Evolutionary conservation across 2,797 vertebrate species (phyloP).

Genomic region (Chrysocyon brachyurus): DNA sequence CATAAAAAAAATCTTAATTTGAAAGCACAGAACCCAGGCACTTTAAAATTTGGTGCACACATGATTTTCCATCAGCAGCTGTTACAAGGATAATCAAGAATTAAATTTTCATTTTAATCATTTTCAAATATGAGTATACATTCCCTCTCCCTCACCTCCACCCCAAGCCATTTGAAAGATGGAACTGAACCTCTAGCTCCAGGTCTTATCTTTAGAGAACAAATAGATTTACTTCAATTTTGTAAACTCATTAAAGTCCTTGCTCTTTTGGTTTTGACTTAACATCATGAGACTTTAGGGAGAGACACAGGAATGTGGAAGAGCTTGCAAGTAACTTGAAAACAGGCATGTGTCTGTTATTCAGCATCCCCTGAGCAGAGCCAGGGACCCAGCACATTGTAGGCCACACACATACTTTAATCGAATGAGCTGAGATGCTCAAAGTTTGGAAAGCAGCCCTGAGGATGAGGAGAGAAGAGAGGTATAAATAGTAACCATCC

Average conservation of each 20-base stretch:
- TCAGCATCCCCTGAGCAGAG: background rate
- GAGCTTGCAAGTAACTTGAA: slow-evolving; percentile 28
- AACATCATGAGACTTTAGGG: background rate
- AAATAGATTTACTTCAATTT: slow-evolving; percentile 76
- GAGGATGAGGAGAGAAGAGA: background rate
- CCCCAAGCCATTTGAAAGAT: slow-evolving; percentile 75
- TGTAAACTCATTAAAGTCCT: slow-evolving; percentile 65
- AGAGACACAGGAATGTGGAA: background rate
- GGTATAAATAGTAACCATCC: slow-evolving; percentile 48
- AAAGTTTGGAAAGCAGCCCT: background rate
- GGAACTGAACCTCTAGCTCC: slow-evolving; percentile 58
- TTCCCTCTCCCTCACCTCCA: slow-evolving; percentile 37
- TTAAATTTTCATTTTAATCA: slow-evolving; percentile 87
- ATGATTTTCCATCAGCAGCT: slow-evolving; percentile 83
- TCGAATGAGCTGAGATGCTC: slow-evolving; percentile 49
- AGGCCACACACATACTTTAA: slow-evolving; percentile 1
- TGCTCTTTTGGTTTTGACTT: background rate
- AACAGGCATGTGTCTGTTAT: background rate
- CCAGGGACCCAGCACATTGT: background rate
- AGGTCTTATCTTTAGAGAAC: slow-evolving; percentile 63
- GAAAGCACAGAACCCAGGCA: slow-evolving; percentile 77
- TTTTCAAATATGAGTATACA: slow-evolving; percentile 79
- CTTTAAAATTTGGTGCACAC: slow-evolving; percentile 83
- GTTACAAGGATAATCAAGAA: slow-evolving; percentile 86
- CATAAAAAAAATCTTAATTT: slow-evolving; percentile 81